phyloP scores from a whole-genome alignment of 2,888 invertebrate genomes.

The Ernsta delagoae region DNA sequence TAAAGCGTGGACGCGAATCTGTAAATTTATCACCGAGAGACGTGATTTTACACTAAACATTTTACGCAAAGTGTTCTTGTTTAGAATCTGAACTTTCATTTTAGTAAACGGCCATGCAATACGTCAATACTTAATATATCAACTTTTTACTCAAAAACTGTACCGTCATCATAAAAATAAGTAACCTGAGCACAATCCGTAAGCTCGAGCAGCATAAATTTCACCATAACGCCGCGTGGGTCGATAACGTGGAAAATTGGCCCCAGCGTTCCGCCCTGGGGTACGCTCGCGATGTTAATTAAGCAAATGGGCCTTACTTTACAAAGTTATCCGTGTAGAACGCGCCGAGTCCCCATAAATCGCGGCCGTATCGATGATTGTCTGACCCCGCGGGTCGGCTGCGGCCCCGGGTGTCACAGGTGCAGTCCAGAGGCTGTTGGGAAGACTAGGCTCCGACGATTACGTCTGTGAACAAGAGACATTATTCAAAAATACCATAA shows the following conservation, averaged over 20 bases:
- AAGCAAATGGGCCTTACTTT: constrained; percentile 57
- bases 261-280: constrained; percentile 12
- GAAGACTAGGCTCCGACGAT: constrained; percentile 50
- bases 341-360: constrained; percentile 69
- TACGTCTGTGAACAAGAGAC: constrained; percentile 65
- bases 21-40: background rate
- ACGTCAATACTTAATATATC: no score
- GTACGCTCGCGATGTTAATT: constrained; percentile 26
- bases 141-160: background rate
- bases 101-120: no score
- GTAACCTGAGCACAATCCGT: background rate
- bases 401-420: constrained; percentile 50
- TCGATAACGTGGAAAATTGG: constrained; percentile 6
- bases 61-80: background rate
- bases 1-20: background rate
- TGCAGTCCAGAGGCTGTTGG: constrained; percentile 40
- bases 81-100: background rate
- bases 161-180: background rate
- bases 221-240: background rate
- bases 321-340: constrained; percentile 63
- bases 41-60: background rate
- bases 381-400: constrained; percentile 44
- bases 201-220: background rate
- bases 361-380: constrained; percentile 44
- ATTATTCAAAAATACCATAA: no score